Evolutionary conservation across 2,113 vertebrate genomes (phyloP).

Genomic region (Bagarius yarrelli): DNA sequence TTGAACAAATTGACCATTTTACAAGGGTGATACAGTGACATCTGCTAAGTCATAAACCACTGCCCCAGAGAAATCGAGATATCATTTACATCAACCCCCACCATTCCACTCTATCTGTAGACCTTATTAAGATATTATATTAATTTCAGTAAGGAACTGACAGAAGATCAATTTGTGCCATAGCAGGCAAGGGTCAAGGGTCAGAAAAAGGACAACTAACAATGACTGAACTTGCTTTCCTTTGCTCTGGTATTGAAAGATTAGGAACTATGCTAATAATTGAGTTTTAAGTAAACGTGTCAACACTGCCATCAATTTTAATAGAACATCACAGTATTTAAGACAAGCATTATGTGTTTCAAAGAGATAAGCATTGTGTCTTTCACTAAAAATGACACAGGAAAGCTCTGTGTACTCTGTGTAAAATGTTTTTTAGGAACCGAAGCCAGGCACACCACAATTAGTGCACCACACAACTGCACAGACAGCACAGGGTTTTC

Average conservation of each 20-base stretch:
- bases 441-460: constrained; percentile 24
- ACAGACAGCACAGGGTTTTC: constrained; percentile 39
- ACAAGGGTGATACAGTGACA: constrained; percentile 21
- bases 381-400: constrained; percentile 34
- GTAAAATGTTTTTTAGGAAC: constrained; percentile 40
- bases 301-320: not conserved
- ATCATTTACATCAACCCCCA: constrained; percentile 13
- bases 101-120: not conserved
- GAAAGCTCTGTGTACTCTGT: constrained; percentile 30
- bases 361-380: constrained; percentile 38
- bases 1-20: not conserved
- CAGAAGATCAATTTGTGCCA: too few species aligned
- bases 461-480: constrained; percentile 27
- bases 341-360: constrained; percentile 33
- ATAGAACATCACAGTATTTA: constrained; percentile 3
- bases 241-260: not conserved
- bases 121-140: not conserved
- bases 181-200: constrained; percentile 22
- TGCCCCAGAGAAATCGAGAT: constrained; percentile 31
- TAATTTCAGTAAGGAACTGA: too few species aligned
- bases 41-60: constrained; percentile 30
- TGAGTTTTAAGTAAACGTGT: not conserved
- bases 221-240: not conserved
- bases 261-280: not conserved
- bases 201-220: constrained; percentile 19